Percentiles rank a stretch among this genome's conserved stretches.
phyloP scores from a whole-genome alignment of 1,140 invertebrate genomes.

The Penaeus vannamei region DNA sequence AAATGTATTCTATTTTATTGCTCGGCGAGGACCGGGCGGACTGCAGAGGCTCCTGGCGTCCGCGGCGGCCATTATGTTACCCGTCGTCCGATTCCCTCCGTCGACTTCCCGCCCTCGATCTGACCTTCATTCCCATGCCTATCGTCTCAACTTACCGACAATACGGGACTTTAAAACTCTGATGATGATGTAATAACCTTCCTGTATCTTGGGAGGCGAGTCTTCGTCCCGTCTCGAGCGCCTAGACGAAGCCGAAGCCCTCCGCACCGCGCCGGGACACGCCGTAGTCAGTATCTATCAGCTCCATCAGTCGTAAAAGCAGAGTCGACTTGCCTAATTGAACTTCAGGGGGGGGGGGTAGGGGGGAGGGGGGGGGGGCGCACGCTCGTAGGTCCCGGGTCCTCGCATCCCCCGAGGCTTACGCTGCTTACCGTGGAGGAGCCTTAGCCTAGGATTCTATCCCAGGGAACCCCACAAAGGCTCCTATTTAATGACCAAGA shows the following conservation, averaged over 20 bases:
- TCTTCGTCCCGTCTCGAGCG: no score
- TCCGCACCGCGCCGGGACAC: conserved; percentile 25
- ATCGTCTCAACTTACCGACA: no score
- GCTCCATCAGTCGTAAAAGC: conserved; percentile 59
- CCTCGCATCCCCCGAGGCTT: conserved; percentile 26
- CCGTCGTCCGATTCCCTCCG: no score
- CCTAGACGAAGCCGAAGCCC: not conserved
- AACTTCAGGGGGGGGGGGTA: conserved; percentile 49
- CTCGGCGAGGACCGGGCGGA: no score
- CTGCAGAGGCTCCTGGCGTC: no score
- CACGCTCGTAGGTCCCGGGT: not conserved
- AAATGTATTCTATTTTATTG: no score
- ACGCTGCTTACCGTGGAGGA: conserved; percentile 34
- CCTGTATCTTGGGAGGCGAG: no score
- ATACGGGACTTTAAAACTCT: no score
- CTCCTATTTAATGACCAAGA: conserved; percentile 48
- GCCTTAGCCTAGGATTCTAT: not conserved
- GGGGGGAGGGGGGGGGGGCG: conserved; percentile 28
- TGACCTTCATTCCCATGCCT: no score
- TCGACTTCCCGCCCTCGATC: no score
- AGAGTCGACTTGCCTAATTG: conserved; percentile 58
- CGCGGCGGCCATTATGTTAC: no score
- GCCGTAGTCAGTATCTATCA: conserved; percentile 55
- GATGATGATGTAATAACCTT: no score
- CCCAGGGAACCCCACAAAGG: conserved; percentile 33